Conservation (phyloP, 2,888 invertebrate species). For the Psylliodes chrysocephalus region DNA sequence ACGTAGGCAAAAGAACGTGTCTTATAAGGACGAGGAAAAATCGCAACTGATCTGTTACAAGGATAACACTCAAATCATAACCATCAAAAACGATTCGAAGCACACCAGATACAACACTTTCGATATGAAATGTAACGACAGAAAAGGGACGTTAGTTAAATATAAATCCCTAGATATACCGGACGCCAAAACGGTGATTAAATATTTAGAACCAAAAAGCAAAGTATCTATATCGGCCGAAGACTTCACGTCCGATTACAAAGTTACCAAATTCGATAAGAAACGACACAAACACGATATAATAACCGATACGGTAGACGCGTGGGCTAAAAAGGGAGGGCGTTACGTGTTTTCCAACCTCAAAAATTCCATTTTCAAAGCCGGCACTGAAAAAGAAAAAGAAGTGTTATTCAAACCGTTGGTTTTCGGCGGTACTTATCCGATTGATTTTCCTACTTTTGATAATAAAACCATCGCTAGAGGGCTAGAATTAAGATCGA, state of each 20-base stretch:
- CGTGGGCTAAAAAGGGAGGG: slow-evolving; percentile 67
- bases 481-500: slow-evolving; percentile 14
- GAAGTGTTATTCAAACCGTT: slow-evolving; percentile 70
- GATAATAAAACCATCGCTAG: slow-evolving; percentile 34
- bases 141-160: slow-evolving; percentile 56
- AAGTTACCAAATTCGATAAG: slow-evolving; percentile 53
- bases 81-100: slow-evolving; percentile 59
- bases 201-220: slow-evolving; percentile 59
- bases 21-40: slow-evolving; percentile 60
- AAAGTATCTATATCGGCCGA: slow-evolving; percentile 61
- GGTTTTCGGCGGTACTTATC: slow-evolving; percentile 87
- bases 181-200: slow-evolving; percentile 57
- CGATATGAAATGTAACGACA: slow-evolving; percentile 55
- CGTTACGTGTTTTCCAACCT: slow-evolving; percentile 60
- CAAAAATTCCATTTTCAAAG: slow-evolving; percentile 60
- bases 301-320: slow-evolving; percentile 72
- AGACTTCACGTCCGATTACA: slow-evolving; percentile 59
- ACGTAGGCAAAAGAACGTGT: slow-evolving; percentile 50
- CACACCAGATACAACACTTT: slow-evolving; percentile 62
- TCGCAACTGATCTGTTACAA: slow-evolving; percentile 61
- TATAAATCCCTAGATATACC: slow-evolving; percentile 60
- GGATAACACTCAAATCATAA: slow-evolving; percentile 58
- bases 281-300: slow-evolving; percentile 65
- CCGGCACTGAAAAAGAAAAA: slow-evolving; percentile 52
- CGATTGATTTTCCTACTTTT: slow-evolving; percentile 77